These are phyloP conservation scores for Mesorhabditis spiculigera DNA, from an alignment of 2,888 invertebrate genomes.

Conservation along the genomic window DNA sequence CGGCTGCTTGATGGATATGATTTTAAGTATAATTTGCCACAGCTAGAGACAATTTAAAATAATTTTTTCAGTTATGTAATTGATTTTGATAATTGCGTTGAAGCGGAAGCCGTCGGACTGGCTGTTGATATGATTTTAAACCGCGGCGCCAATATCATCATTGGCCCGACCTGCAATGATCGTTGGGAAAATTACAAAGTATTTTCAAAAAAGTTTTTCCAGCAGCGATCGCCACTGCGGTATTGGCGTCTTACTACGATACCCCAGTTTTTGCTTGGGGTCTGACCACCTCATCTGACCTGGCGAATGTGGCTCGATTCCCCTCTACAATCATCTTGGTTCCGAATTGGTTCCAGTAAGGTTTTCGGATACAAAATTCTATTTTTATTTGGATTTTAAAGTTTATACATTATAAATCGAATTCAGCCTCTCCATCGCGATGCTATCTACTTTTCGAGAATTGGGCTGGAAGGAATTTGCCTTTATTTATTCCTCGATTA, in stretches of 20 bases:
- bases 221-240: conserved; percentile 26
- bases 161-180: conserved; percentile 30
- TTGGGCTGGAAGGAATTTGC: conserved; percentile 44
- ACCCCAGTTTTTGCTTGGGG: conserved; percentile 30
- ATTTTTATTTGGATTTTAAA: too few species aligned
- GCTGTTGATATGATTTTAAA: background rate
- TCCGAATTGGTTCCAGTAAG: conserved; percentile 2
- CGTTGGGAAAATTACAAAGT: conserved; percentile 21
- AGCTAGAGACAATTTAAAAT: too few species aligned
- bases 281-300: conserved; percentile 19
- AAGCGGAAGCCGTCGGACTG: conserved; percentile 2
- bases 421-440: conserved; percentile 24
- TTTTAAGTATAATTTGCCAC: conserved; percentile 20
- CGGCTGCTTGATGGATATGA: conserved; percentile 25
- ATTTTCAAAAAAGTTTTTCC: conserved; percentile 10
- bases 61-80: conserved; percentile 17
- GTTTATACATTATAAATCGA: background rate
- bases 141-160: background rate
- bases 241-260: conserved; percentile 25
- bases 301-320: conserved; percentile 21
- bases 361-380: background rate
- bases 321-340: conserved; percentile 21
- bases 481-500: conserved; percentile 32
- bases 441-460: conserved; percentile 22
- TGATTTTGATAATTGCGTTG: conserved; percentile 5